Evolutionary conservation across 2,888 invertebrate species (phyloP).

Genomic region (Drosophila diplacantha): DNA sequence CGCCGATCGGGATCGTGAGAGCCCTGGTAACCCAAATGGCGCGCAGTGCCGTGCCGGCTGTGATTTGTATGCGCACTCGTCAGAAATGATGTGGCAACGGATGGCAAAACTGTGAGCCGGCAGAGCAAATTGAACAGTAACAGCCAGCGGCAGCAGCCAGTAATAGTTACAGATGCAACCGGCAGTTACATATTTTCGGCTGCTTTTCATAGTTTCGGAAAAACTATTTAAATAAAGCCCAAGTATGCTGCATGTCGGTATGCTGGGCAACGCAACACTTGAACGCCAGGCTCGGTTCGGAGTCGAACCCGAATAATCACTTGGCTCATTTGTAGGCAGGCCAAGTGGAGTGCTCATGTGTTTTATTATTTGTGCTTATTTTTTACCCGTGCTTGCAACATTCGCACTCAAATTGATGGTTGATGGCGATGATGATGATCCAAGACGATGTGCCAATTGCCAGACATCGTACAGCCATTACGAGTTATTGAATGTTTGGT

Average conservation of each 20-base stretch:
- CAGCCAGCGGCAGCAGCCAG: constrained; percentile 9
- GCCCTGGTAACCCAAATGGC: constrained; percentile 58
- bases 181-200: constrained; percentile 28
- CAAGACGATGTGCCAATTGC: constrained; percentile 60
- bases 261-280: constrained; percentile 52
- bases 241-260: constrained; percentile 51
- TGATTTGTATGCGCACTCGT: constrained; percentile 47
- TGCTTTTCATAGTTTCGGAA: constrained; percentile 34
- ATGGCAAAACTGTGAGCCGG: constrained; percentile 47
- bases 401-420: constrained; percentile 58
- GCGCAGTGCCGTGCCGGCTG: constrained; percentile 25
- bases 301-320: constrained; percentile 50
- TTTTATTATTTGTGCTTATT: constrained; percentile 24
- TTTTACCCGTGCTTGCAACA: constrained; percentile 48
- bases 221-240: constrained; percentile 53
- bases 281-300: constrained; percentile 18
- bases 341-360: constrained; percentile 49
- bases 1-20: constrained; percentile 55
- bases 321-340: constrained; percentile 61
- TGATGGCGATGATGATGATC: constrained; percentile 46
- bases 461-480: constrained; percentile 39
- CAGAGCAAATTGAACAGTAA: constrained; percentile 23
- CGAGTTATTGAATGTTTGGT: constrained; percentile 55
- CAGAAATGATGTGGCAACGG: constrained; percentile 57
- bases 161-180: constrained; percentile 34